Evolutionary conservation across 2,797 vertebrate genomes (phyloP).

Genomic region (Sciurus carolinensis): DNA sequence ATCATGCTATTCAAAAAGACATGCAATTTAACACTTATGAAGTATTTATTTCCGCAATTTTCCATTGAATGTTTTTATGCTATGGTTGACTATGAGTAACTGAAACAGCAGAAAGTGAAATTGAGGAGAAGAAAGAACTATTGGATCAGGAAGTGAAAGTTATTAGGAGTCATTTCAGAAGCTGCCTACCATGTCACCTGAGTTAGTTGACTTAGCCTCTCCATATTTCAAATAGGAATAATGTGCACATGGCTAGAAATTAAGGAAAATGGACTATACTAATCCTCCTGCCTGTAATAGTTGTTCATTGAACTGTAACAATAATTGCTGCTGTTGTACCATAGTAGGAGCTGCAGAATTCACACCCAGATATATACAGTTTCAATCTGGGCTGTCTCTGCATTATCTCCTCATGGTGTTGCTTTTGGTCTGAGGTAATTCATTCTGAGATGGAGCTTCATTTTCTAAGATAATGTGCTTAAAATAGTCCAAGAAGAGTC

Average conservation of each 20-base stretch:
- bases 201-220: neutral
- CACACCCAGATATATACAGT: neutral
- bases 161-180: neutral
- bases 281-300: neutral
- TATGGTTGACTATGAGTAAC: neutral
- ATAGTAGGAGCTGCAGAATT: neutral
- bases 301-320: slow-evolving; percentile 30
- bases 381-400: neutral
- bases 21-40: neutral
- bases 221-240: neutral
- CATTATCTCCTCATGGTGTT: neutral
- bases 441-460: slow-evolving; percentile 26
- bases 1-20: neutral
- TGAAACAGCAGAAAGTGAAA: neutral
- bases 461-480: slow-evolving; percentile 75
- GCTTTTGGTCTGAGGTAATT: slow-evolving; percentile 50
- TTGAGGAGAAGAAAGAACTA: neutral
- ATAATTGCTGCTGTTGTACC: neutral
- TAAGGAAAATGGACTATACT: neutral
- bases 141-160: neutral
- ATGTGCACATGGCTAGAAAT: neutral
- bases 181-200: neutral
- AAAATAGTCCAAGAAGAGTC: slow-evolving; percentile 60
- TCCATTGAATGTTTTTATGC: neutral
- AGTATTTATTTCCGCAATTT: neutral